phyloP scores from a whole-genome alignment of 2,888 invertebrate species.

The Torymus tubicola region DNA sequence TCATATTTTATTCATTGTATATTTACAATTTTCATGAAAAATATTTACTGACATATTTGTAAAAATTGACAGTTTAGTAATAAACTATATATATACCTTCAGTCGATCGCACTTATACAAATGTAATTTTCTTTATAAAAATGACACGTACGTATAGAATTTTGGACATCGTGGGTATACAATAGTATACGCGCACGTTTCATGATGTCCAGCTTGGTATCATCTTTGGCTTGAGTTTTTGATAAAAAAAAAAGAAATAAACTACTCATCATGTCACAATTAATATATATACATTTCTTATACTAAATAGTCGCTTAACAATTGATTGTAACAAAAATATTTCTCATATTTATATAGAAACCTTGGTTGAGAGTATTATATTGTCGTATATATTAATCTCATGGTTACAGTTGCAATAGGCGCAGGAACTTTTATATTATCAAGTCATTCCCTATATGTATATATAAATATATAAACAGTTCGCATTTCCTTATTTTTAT shows the following conservation, averaged over 20 bases:
- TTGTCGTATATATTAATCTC: conserved; percentile 12
- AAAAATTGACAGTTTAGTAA: not conserved
- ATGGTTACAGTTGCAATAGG: conserved; percentile 28
- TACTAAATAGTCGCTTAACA: conserved; percentile 37
- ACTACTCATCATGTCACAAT: conserved; percentile 2
- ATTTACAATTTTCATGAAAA: conserved; percentile 32
- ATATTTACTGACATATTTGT: conserved; percentile 1
- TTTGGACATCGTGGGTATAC: not conserved
- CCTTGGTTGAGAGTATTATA: conserved; percentile 16
- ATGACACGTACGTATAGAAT: conserved; percentile 37
- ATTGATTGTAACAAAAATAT: conserved; percentile 31
- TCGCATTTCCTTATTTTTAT: conserved; percentile 24
- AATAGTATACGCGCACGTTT: too few species aligned
- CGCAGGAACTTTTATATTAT: conserved; percentile 44
- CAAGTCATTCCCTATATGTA: conserved; percentile 20
- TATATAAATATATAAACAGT: conserved; percentile 23
- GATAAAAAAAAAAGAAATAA: conserved; percentile 25
- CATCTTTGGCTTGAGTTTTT: conserved; percentile 53
- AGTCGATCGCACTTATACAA: not conserved
- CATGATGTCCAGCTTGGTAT: conserved; percentile 46
- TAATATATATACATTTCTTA: conserved; percentile 4
- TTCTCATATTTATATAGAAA: too few species aligned
- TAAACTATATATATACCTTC: not conserved
- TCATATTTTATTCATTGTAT: conserved; percentile 10
- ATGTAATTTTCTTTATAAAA: not conserved